Percentiles rank a stretch among this genome's conserved stretches.
These are phyloP conservation scores for Brachyptera putata DNA, from an alignment of 2,888 invertebrate species.

Conservation along the genomic window DNA sequence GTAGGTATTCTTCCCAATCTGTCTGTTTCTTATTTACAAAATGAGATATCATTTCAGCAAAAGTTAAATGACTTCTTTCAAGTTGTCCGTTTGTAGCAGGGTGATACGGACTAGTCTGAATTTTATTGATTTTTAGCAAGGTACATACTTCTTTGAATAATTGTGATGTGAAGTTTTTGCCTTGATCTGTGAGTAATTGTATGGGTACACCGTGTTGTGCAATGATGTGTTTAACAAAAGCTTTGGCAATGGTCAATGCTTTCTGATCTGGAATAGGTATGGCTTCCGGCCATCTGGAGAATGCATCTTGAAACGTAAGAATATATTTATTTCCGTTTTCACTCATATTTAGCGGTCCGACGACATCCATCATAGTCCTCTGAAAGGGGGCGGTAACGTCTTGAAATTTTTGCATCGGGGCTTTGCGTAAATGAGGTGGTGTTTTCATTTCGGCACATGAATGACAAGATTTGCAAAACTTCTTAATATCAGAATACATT, in stretches of 20 bases:
- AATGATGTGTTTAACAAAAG: background rate
- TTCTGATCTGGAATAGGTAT: background rate
- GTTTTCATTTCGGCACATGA: background rate
- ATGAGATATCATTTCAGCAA: conserved; percentile 8
- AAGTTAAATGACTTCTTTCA: conserved; percentile 1
- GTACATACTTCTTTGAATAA: background rate
- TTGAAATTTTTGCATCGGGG: conserved; percentile 8
- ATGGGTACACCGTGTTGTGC: background rate
- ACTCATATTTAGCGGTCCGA: background rate
- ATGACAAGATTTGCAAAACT: background rate
- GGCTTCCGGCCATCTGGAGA: background rate
- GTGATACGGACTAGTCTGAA: background rate
- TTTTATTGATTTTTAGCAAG: conserved; percentile 5
- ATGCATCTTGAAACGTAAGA: background rate
- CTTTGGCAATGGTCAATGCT: background rate
- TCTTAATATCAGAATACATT: conserved; percentile 1
- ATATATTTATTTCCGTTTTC: background rate
- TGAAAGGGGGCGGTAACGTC: background rate
- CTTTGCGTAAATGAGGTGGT: background rate
- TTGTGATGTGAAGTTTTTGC: background rate
- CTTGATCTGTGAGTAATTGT: background rate
- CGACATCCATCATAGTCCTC: background rate
- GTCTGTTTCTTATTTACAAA: background rate
- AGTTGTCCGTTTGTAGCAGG: conserved; percentile 4
- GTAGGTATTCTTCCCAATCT: background rate